Base-by-base conservation (phyloP, 2,797 vertebrate genomes). In the Kryptopterus vitreolus region DNA sequence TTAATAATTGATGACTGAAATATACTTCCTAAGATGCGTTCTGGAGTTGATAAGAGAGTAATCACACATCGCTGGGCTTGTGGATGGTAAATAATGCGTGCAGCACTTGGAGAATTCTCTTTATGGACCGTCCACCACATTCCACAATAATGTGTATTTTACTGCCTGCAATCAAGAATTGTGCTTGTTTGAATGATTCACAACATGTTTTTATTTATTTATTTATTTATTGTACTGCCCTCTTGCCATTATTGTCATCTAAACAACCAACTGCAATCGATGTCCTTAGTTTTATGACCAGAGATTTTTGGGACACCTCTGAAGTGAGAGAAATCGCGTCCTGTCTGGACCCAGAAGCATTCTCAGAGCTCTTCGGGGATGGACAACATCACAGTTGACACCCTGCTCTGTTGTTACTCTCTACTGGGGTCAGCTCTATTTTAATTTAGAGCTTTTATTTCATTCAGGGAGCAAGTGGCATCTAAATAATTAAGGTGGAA, bases 1-100 rank as follows among this genome's bases (percentile, higher is more conserved):
- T 93, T 90, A 94, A 94, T 94, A 94, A 94, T 94, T 92, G 92
- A 94, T 94, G 85, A 89, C 75, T 77, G 80, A 86, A 88, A 92
- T 91, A 91, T 91, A 91, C 91, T 88, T 86, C 73, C 81, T 86
- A 84, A 90, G 90, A 91, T 89, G 85, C 87, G 86, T 88, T 88
- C 89, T 88, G 89, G 92, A 90, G 91, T 88, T 81, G 87, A 90
- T 88, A 35, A 65, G 90, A 90, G 38, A 26, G n/a, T 59, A 74
- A 61, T 75, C 87, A 84, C 89, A 89, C 82, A 88, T 87, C 88
- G 91, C 92, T 63, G 35, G n/a, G 59, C 55, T 80, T 89, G 90
- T 91, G 86, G 83, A 75, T 84, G 89, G 89, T 92, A 91, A 93
- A 90, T 90, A 90, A 87, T 86, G 86, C 87, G 91, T 88, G 89